Evolutionary conservation across 2,113 vertebrate genomes (phyloP).

Genomic region (Planiliza haematocheilus): DNA sequence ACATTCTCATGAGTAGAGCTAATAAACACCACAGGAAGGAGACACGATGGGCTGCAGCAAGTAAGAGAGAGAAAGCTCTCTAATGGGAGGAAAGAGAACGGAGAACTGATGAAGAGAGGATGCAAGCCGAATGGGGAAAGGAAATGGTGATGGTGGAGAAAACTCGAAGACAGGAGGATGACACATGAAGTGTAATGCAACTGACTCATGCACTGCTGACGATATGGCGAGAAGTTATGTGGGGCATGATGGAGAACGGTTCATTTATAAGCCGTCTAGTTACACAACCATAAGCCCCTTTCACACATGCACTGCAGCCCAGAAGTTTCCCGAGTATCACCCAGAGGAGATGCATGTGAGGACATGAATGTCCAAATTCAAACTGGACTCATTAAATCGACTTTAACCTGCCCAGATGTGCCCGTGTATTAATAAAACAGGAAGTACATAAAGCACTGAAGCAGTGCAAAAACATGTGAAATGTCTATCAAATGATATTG

Average conservation of each 20-base stretch:
- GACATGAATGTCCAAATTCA: no score
- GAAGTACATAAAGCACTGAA: no score
- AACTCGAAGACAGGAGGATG: conserved; percentile 20
- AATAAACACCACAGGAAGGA: neutral
- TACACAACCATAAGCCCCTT: conserved; percentile 8
- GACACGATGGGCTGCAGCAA: neutral
- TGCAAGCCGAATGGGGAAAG: neutral
- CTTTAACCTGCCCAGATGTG: no score
- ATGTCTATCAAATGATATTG: no score
- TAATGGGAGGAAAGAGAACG: neutral
- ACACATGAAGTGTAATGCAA: conserved; percentile 22
- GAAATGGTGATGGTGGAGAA: conserved; percentile 1
- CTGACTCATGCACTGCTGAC: conserved; percentile 43
- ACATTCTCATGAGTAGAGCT: neutral
- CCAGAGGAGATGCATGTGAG: no score
- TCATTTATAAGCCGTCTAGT: conserved; percentile 19
- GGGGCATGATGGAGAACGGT: conserved; percentile 27
- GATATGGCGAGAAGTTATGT: conserved; percentile 22
- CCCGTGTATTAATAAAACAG: no score
- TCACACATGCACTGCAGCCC: no score
- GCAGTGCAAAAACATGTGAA: no score
- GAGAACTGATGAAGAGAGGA: neutral
- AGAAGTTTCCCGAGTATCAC: no score
- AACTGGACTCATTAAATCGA: no score
- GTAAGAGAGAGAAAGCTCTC: neutral